Base-by-base conservation (phyloP, 2,797 vertebrate species). In the Periparus ater region DNA sequence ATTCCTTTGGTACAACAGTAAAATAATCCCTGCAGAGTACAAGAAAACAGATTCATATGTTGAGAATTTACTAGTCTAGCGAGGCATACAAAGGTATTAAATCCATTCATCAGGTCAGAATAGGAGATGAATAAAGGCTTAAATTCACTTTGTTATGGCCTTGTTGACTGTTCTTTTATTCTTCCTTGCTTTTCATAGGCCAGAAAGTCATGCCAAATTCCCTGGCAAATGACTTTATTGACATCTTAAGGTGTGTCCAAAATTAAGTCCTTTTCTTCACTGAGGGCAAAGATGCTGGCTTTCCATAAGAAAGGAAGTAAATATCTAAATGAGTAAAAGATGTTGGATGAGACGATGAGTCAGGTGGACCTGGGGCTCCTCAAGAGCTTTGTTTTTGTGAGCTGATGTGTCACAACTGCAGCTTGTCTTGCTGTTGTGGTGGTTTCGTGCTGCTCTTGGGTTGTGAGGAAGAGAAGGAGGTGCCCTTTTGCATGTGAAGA, bases 291-390 rank as follows among this genome's bases (percentile, higher is more conserved):
- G 85, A 79, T 2, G 2, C 42, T 60, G 61, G 26, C 73, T 53
- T 91, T 94, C 89, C 62, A 34, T 90, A 61, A 47, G 34, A 89
- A 87, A 78, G 80, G 83, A 94, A 90, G 70, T 75, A 73, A 93
- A 70, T 73, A 57, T 7, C 55, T 83, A 66, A 22, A 25, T 32
- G 51, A 73, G 74, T 3, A 12, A 68, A 92, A 62, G 88, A 23
- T 78, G 47, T 32, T 58, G 76, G 61, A 26, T 1, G 25, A 53
- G 78, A 20, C 0, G 1, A 63, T 91, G 93, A 88, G 82, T 91
- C 90, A 85, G 71, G 85, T 48, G 48, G 84, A 70, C 45, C 66
- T 58, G 55, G 44, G 66, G 57, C 73, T 90, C 38, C 70, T 84
- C 1, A 1, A 40, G 75, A 88, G 70, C 40, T 89, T 50, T 91